Evolutionary conservation across 2,113 vertebrate genomes (phyloP).

Genomic region (Forbesichthys papilliferus): DNA sequence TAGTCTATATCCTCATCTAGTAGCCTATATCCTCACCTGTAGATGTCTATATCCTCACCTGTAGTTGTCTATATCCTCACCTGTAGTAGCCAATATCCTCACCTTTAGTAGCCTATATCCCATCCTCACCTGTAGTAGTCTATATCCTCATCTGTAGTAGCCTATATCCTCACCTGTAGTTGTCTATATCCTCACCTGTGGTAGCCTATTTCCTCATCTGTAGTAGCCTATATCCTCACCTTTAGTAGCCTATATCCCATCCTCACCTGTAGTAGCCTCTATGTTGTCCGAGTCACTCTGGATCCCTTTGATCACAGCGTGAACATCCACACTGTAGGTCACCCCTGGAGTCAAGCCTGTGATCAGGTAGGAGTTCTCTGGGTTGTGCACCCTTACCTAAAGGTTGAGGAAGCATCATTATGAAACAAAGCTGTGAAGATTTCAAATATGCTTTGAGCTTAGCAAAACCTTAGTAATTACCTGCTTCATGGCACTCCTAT

Average conservation of each 20-base stretch:
- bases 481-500: conserved; percentile 62
- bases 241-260: no score
- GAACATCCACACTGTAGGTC: conserved; percentile 77
- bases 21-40: no score
- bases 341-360: conserved; percentile 76
- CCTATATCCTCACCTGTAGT: no score
- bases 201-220: neutral
- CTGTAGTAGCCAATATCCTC: conserved; percentile 5
- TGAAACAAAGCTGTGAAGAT: neutral
- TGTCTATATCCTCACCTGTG: no score
- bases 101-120: conserved; percentile 79
- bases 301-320: conserved; percentile 75
- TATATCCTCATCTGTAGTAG: no score
- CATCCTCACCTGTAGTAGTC: no score
- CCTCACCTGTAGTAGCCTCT: conserved; percentile 78
- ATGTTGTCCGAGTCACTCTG: conserved; percentile 78
- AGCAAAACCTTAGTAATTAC: conserved; percentile 28
- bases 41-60: no score
- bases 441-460: neutral
- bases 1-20: conserved; percentile 67
- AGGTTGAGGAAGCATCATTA: neutral
- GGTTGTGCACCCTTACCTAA: conserved; percentile 72
- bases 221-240: neutral
- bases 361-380: conserved; percentile 78
- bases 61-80: no score